Conservation (phyloP, 2,797 vertebrate species). For the Taeniopygia guttata region DNA sequence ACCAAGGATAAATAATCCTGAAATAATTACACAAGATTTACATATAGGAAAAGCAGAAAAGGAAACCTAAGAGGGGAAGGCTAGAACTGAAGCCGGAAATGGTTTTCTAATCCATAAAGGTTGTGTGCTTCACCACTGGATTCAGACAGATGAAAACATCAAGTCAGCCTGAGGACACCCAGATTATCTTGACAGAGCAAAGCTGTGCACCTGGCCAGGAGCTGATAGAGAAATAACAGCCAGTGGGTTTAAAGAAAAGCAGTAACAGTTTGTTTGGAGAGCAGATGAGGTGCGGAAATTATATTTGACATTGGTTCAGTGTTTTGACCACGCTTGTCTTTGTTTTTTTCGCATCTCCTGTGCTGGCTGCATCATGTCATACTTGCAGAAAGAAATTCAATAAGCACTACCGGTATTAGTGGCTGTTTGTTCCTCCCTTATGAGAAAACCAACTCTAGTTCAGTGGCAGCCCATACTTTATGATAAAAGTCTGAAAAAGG, state of each 20-base stretch:
- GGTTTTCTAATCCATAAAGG: neutral
- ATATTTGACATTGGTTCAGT: neutral
- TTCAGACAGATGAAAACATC: neutral
- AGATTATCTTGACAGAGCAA: neutral
- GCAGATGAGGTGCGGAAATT: neutral
- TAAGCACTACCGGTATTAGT: neutral
- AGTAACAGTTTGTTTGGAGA: neutral
- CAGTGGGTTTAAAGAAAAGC: neutral
- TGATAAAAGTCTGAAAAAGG: neutral
- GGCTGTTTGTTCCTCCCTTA: neutral
- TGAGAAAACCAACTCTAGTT: neutral
- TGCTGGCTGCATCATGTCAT: neutral
- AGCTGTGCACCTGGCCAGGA: neutral
- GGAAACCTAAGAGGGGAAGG: neutral
- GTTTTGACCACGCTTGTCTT: neutral
- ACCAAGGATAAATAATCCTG: neutral
- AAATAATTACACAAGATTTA: neutral
- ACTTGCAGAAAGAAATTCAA: conserved; percentile 29
- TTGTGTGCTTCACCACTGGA: neutral
- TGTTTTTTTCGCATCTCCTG: neutral
- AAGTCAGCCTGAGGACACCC: neutral
- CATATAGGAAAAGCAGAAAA: neutral
- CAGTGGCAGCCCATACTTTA: neutral
- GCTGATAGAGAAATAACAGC: neutral
- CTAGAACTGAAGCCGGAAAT: neutral